A percentile compares a stretch with the other conserved stretches of the same genome.
phyloP scores from a whole-genome alignment of 2,888 invertebrate genomes.

The Hyalella azteca region DNA sequence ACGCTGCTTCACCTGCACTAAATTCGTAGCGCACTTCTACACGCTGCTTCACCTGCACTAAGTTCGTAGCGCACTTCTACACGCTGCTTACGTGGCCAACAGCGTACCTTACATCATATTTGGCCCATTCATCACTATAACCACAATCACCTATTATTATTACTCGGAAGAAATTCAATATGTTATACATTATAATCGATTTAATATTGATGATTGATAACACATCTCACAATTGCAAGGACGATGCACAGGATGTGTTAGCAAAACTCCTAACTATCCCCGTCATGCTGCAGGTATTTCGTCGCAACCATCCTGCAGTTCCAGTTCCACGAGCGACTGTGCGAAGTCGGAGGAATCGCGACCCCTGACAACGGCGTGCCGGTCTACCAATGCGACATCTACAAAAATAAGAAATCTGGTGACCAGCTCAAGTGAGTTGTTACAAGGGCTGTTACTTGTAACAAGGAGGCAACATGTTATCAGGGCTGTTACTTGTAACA shows the following conservation, averaged over 20 bases:
- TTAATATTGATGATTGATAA: no score
- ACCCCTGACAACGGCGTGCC: constrained; percentile 66
- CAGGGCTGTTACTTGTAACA: background rate
- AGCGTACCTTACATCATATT: no score
- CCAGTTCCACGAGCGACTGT: constrained; percentile 81
- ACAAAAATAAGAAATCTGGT: constrained; percentile 80
- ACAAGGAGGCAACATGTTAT: background rate
- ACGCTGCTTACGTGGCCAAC: no score
- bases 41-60: no score
- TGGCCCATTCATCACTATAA: no score
- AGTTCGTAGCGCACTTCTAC: no score
- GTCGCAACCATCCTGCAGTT: constrained; percentile 82
- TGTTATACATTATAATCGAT: no score
- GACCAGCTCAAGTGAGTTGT: constrained; percentile 72
- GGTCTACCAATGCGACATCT: constrained; percentile 82
- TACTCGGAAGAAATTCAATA: no score
- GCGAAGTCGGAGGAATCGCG: constrained; percentile 72
- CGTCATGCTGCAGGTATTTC: constrained; percentile 72
- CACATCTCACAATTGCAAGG: no score
- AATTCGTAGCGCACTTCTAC: no score
- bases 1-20: no score
- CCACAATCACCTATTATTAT: no score
- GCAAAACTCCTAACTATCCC: background rate
- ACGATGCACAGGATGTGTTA: background rate
- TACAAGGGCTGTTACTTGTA: background rate